These are phyloP conservation scores for Scolanthus callimorphus DNA, from an alignment of 92 coral and sea anemone genomes.

Conservation along the genomic window DNA sequence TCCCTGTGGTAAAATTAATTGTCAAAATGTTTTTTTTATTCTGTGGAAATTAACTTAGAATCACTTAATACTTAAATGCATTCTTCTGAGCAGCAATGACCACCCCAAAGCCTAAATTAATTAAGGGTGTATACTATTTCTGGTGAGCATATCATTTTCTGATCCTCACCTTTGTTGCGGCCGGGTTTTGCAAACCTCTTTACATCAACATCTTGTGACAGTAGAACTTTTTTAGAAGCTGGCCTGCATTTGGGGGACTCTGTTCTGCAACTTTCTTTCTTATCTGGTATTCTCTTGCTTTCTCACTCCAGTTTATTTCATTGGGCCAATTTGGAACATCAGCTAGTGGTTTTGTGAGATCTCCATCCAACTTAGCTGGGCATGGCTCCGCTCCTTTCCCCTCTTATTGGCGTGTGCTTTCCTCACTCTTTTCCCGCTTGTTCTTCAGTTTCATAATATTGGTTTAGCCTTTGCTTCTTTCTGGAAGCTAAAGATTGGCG, in stretches of 20 bases:
- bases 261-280: background rate
- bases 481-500: conserved; percentile 5
- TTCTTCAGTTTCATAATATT: conserved; percentile 3
- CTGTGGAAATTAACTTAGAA: too few species aligned
- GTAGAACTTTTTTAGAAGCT: conserved; percentile 8
- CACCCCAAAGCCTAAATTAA: too few species aligned
- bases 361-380: background rate
- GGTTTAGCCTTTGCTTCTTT: conserved; percentile 3
- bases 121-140: too few species aligned
- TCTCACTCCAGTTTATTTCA: conserved; percentile 23
- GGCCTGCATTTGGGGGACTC: conserved; percentile 19
- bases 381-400: too few species aligned
- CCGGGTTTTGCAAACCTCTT: conserved; percentile 1
- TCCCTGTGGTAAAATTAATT: too few species aligned
- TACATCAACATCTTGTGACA: conserved; percentile 10
- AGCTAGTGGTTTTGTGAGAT: background rate
- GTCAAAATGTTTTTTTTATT: too few species aligned
- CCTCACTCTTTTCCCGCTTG: conserved; percentile 14
- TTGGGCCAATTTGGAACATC: conserved; percentile 10
- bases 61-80: too few species aligned
- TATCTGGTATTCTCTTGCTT: conserved; percentile 29
- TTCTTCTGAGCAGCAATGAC: too few species aligned
- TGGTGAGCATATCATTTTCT: too few species aligned
- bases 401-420: background rate
- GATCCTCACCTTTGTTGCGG: background rate